Conservation (phyloP, 1,140 invertebrate species). For the Magallana gigas region DNA sequence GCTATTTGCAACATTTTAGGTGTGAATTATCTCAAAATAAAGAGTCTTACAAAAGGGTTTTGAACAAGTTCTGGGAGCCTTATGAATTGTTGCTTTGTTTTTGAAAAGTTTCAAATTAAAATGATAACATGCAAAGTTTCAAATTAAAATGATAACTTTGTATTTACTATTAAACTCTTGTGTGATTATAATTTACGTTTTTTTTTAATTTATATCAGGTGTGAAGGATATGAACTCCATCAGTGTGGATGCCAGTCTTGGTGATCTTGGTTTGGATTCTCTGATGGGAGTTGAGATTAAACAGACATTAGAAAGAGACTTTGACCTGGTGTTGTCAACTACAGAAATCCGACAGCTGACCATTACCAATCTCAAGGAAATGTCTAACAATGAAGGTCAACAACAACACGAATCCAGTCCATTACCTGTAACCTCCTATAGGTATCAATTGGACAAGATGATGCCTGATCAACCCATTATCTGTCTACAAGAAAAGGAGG, state of each 20-base stretch:
- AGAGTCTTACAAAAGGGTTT: neutral
- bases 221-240: constrained; percentile 91
- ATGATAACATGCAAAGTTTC: too few species aligned
- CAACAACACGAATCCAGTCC: neutral
- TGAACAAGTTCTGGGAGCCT: too few species aligned
- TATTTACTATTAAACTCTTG: too few species aligned
- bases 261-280: constrained; percentile 97
- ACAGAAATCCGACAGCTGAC: constrained; percentile 88
- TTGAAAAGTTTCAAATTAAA: too few species aligned
- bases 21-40: constrained; percentile 53
- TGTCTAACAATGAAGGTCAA: constrained; percentile 76
- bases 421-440: neutral
- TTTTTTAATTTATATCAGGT: constrained; percentile 72
- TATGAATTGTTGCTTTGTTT: too few species aligned
- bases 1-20: constrained; percentile 78
- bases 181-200: too few species aligned
- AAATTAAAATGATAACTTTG: too few species aligned
- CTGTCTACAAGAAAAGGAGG: constrained; percentile 78
- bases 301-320: constrained; percentile 95
- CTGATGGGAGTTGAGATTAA: constrained; percentile 99
- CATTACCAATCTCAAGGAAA: constrained; percentile 83
- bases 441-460: constrained; percentile 36
- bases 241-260: constrained; percentile 86
- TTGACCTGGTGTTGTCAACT: constrained; percentile 91
- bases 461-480: constrained; percentile 62